Conservation (phyloP, 2,113 vertebrate genomes). For the Salvator merianae region DNA sequence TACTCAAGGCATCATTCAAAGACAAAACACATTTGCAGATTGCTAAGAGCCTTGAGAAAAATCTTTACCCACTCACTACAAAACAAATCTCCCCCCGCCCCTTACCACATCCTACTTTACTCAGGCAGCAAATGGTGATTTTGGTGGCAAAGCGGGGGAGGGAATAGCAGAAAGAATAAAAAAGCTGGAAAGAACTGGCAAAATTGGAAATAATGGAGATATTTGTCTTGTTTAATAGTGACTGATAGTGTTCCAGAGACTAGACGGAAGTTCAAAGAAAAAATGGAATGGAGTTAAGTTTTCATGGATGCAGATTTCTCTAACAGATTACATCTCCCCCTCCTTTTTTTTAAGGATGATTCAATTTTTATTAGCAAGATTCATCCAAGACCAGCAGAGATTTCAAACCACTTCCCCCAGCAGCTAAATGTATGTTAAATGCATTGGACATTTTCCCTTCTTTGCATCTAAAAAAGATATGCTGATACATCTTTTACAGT, state of each 20-base stretch:
- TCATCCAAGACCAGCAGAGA: slow-evolving; percentile 34
- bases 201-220: not conserved
- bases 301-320: not conserved
- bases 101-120: not conserved
- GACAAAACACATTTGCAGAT: not conserved
- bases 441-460: slow-evolving; percentile 43
- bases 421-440: slow-evolving; percentile 38
- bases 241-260: not conserved
- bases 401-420: slow-evolving; percentile 37
- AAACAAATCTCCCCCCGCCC: not conserved
- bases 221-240: not conserved
- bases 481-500: slow-evolving; percentile 49
- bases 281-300: not conserved
- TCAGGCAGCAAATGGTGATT: not conserved
- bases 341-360: not conserved
- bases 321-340: not conserved
- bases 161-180: no score
- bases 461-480: slow-evolving; percentile 42
- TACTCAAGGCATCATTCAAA: not conserved
- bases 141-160: no score
- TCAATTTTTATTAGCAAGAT: slow-evolving; percentile 32
- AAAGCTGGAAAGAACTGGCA: not conserved
- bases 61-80: not conserved
- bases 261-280: not conserved
- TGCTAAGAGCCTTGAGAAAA: not conserved